Evolutionary conservation across 2,888 invertebrate genomes (phyloP), one percentile per base, ranked within the genome.

Genomic region (Spodoptera exigua): DNA sequence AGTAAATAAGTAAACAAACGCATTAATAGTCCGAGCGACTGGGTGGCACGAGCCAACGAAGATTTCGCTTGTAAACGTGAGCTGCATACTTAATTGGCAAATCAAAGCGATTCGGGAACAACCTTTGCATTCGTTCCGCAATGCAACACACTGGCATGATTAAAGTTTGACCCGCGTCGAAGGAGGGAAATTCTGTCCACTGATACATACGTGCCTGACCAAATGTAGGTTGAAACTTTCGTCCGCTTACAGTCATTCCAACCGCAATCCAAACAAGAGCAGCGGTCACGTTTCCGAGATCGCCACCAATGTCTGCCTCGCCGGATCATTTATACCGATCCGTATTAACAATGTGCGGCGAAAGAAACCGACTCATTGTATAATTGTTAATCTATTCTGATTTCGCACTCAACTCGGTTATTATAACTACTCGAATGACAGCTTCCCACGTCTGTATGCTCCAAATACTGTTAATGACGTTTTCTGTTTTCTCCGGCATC

Each of bases 171-270:
- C 87, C 86, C 67, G 75, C 81, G 84, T 84, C 84, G 85, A 81
- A 85, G 81, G 85, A 89, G 89, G 89, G 91, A 91, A 92, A 92
- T 88, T 89, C 79, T 78, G 85, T 81, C 81, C 82, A 83, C 73
- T 86, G 82, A 87, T 87, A 89, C 86, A 87, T 88, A 88, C 89
- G 88, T 87, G 87, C 87, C 82, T 83, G 79, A 82, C 81, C 78
- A 78, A 70, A 91, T 89, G 90, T 92, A 88, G 91, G 92, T 86
- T 89, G 86, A 80, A 84, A 91, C 92, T 93, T 92, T 93, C 92
- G 87, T 91, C 87, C 83, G 86, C 81, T 83, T 83, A 80, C 80
- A 84, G 84, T 81, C 81, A 84, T 86, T 86, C 81, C 82, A 87
- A 92, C 91, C 89, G 89, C 91, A 92, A 84, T 83, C 77, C 87